phyloP scores from a whole-genome alignment of 1,140 invertebrate species.

The Acromyrmex echinatior region DNA sequence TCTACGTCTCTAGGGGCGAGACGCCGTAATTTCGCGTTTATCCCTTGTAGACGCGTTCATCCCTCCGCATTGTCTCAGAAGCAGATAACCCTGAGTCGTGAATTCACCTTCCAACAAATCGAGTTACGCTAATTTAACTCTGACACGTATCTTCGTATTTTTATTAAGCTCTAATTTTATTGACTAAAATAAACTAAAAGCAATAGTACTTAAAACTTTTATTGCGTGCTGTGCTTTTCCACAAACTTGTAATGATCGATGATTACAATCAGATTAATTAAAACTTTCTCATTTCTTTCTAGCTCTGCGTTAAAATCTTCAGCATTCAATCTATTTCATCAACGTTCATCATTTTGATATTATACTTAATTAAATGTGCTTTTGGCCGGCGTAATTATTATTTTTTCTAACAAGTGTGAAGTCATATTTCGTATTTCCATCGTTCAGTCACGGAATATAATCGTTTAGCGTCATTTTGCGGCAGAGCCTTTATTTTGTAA shows the following conservation, averaged over 20 bases:
- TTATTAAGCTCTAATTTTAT: slow-evolving; percentile 19
- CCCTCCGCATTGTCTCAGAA: slow-evolving; percentile 27
- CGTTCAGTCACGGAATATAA: neutral
- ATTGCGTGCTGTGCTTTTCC: neutral
- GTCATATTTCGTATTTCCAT: neutral
- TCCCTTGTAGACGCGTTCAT: slow-evolving; percentile 33
- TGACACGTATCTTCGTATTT: neutral
- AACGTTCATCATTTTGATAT: too few relatives aligned
- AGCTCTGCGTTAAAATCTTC: too few relatives aligned
- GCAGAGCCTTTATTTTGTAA: neutral
- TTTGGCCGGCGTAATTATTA: neutral
- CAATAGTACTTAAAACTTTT: neutral
- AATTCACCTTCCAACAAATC: slow-evolving; percentile 28
- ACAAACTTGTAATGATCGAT: neutral
- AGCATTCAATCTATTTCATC: too few relatives aligned
- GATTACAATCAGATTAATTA: neutral
- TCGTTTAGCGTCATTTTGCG: slow-evolving; percentile 35
- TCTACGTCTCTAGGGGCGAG: slow-evolving; percentile 15
- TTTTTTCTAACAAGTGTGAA: neutral
- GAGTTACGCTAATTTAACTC: neutral
- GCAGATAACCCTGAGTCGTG: slow-evolving; percentile 27
- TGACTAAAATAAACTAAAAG: neutral
- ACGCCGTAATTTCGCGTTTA: slow-evolving; percentile 44
- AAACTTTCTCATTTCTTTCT: neutral
- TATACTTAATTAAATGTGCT: neutral